Evolutionary conservation across 2,113 vertebrate species (phyloP).

Genomic region (Baryphthengus martii): DNA sequence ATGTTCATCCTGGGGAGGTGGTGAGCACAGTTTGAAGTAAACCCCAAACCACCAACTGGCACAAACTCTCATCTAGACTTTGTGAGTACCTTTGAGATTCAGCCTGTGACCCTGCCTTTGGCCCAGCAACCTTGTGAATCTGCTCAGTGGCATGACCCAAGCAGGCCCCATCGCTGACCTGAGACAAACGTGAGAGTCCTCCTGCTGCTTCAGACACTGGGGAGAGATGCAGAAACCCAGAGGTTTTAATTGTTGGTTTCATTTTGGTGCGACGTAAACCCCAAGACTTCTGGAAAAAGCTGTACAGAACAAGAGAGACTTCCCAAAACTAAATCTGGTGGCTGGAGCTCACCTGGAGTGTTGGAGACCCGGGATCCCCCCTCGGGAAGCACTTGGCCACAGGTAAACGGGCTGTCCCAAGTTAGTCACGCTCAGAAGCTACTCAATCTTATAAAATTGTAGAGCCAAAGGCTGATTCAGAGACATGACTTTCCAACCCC

Average conservation of each 20-base stretch:
- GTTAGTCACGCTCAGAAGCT: not conserved
- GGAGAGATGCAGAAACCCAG: fast-evolving
- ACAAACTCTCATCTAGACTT: not conserved
- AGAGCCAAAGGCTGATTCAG: not conserved
- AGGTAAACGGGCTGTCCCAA: not conserved
- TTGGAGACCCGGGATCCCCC: not conserved
- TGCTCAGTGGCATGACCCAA: not conserved
- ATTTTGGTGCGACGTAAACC: not conserved
- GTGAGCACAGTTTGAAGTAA: not conserved
- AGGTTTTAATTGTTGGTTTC: not conserved
- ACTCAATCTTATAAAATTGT: not conserved
- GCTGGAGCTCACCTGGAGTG: not conserved
- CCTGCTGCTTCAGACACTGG: not conserved
- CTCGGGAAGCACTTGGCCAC: fast-evolving
- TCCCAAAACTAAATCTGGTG: not conserved
- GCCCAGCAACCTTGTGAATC: not conserved
- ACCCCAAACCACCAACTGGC: not conserved
- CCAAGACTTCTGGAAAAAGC: not conserved
- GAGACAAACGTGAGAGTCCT: fast-evolving
- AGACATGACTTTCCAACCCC: not conserved
- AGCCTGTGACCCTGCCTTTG: not conserved
- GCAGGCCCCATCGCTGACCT: not conserved
- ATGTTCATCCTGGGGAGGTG: not conserved
- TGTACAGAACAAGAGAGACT: not conserved
- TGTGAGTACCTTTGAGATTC: not conserved